phyloP scores from a whole-genome alignment of 2,797 vertebrate species.

The Chrysolophus pictus region DNA sequence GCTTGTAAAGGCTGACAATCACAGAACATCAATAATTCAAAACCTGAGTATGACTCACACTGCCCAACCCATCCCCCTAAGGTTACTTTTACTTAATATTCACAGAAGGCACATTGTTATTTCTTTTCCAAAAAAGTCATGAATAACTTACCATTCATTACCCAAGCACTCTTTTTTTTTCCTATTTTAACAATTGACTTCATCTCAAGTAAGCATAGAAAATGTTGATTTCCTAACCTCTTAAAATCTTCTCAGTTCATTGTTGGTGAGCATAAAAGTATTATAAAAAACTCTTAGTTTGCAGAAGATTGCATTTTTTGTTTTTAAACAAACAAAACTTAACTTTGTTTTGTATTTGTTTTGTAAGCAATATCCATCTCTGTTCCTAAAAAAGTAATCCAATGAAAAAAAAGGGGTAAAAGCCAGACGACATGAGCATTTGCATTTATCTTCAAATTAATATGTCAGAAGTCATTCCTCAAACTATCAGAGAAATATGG shows the following conservation, averaged over 20 bases:
- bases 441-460: not conserved
- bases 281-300: not conserved
- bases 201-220: not conserved
- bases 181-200: not conserved
- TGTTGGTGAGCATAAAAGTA: not conserved
- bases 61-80: slow-evolving; percentile 43
- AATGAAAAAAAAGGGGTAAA: not conserved
- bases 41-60: slow-evolving; percentile 18
- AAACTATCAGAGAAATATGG: not conserved
- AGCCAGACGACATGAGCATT: not conserved
- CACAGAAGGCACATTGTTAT: slow-evolving; percentile 68
- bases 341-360: not conserved
- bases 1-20: not conserved
- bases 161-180: not conserved
- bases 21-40: slow-evolving; percentile 50
- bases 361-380: not conserved
- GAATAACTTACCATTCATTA: slow-evolving; percentile 72
- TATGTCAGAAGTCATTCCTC: not conserved
- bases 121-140: slow-evolving; percentile 61
- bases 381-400: not conserved
- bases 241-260: not conserved
- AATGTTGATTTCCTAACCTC: not conserved
- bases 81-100: slow-evolving; percentile 48
- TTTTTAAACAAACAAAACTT: not conserved
- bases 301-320: not conserved